Evolutionary conservation across 1,140 invertebrate genomes (phyloP).

Genomic region (Drosophila bocki): DNA sequence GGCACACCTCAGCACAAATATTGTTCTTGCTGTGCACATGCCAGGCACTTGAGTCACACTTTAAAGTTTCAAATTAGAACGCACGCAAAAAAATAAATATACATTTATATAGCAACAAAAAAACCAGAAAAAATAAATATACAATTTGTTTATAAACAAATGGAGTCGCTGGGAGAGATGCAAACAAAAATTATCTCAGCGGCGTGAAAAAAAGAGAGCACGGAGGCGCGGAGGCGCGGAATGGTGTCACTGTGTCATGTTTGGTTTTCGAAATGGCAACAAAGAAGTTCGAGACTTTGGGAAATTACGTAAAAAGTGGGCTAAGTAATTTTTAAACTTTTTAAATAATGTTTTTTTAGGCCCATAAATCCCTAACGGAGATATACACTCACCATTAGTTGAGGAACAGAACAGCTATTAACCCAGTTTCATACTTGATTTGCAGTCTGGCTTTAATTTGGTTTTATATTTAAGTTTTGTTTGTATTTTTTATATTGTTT

Average conservation of each 20-base stretch:
- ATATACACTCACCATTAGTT: slow-evolving; percentile 21
- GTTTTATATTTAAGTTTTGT: not conserved
- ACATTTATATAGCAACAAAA: not conserved
- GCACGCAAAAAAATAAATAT: slow-evolving; percentile 1
- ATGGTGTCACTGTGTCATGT: slow-evolving; percentile 65
- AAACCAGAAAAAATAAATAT: not conserved
- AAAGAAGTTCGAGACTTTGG: slow-evolving; percentile 6
- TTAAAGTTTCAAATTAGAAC: slow-evolving; percentile 18
- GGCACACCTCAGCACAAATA: not conserved
- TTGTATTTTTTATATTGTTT: not conserved
- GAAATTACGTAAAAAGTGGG: slow-evolving; percentile 13
- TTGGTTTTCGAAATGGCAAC: slow-evolving; percentile 37
- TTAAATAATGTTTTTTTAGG: not conserved
- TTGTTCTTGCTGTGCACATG: not conserved
- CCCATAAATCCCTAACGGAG: slow-evolving; percentile 8
- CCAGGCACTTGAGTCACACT: slow-evolving; percentile 20
- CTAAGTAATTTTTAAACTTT: slow-evolving; percentile 6
- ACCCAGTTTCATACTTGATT: slow-evolving; percentile 12
- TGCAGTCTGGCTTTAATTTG: not conserved
- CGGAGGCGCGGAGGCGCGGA: slow-evolving; percentile 25
- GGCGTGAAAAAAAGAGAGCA: slow-evolving; percentile 9
- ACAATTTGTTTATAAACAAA: slow-evolving; percentile 12
- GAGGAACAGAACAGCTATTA: not conserved
- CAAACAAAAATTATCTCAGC: slow-evolving; percentile 35
- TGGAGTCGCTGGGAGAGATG: slow-evolving; percentile 22